These are phyloP conservation scores for Delichon dasypus DNA, from an alignment of 2,797 vertebrate species.

Conservation along the genomic window DNA sequence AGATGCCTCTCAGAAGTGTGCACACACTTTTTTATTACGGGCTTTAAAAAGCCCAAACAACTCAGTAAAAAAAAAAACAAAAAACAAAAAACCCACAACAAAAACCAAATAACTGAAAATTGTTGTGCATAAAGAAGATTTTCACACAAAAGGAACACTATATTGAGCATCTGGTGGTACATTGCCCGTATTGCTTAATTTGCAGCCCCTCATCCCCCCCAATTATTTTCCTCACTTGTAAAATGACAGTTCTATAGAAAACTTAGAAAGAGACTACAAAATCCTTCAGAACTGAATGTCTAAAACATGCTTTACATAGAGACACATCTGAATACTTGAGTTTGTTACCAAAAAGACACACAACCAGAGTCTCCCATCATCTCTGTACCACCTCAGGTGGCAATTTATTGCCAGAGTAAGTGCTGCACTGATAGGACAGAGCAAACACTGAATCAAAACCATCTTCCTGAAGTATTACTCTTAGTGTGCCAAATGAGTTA, in stretches of 20 bases:
- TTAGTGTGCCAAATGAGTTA: background rate
- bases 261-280: background rate
- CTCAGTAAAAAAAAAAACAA: background rate
- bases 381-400: background rate
- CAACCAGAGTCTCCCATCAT: background rate
- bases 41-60: background rate
- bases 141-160: background rate
- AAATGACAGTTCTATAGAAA: background rate
- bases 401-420: conserved; percentile 6
- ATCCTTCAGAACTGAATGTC: background rate
- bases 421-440: background rate
- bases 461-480: background rate
- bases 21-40: background rate
- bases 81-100: background rate
- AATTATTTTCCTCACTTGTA: background rate
- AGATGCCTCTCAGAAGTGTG: background rate
- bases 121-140: background rate
- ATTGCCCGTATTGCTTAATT: background rate
- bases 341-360: background rate
- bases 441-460: background rate
- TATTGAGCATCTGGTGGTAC: background rate
- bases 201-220: too few relatives aligned
- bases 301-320: background rate
- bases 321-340: background rate
- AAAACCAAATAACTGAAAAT: background rate